Evolutionary conservation across 2,113 vertebrate species (phyloP).

Genomic region (Pachypanchax playfairii): DNA sequence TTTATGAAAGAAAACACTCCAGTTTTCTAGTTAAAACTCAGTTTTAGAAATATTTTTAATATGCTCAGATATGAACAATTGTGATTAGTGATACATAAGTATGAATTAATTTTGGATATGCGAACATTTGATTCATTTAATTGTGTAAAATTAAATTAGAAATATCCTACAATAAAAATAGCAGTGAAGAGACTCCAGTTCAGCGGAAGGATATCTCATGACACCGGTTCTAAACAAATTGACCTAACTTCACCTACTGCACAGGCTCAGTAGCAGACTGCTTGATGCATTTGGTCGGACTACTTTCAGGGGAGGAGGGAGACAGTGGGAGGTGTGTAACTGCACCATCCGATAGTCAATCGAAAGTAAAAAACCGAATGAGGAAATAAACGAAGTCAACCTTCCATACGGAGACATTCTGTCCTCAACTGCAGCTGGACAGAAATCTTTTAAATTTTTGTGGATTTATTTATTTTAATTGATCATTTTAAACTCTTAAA

Average conservation of each 20-base stretch:
- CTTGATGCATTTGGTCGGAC: background rate
- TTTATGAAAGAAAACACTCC: no score
- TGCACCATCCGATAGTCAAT: constrained; percentile 9
- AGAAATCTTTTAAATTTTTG: background rate
- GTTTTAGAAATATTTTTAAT: no score
- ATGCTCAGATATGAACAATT: no score
- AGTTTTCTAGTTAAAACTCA: no score
- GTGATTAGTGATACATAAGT: no score
- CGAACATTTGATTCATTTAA: no score
- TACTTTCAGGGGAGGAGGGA: constrained; percentile 23
- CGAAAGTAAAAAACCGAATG: constrained; percentile 60
- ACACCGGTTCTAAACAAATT: no score
- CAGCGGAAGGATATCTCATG: no score
- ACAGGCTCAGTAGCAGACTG: background rate
- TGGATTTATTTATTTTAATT: background rate
- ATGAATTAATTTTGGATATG: no score
- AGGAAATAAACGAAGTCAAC: constrained; percentile 55
- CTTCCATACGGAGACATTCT: background rate
- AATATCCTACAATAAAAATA: no score
- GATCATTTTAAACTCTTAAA: background rate
- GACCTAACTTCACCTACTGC: background rate
- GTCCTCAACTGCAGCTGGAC: background rate
- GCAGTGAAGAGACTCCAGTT: no score
- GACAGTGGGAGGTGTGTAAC: constrained; percentile 45
- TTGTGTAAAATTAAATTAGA: no score